These are phyloP conservation scores for Drosophila melanica DNA, from an alignment of 1,140 invertebrate species.

Conservation along the genomic window DNA sequence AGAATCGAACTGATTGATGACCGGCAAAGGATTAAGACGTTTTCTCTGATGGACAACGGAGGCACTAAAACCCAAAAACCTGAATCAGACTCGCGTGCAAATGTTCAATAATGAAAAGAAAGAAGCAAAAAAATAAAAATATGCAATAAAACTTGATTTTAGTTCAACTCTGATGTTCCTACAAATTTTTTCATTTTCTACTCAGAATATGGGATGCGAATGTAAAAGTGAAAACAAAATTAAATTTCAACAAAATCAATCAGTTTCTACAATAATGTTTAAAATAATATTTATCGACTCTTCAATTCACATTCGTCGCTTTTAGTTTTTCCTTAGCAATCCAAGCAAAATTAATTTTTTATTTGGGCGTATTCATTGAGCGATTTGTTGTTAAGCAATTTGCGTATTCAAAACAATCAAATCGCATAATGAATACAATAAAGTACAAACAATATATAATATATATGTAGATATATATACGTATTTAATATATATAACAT, in stretches of 20 bases:
- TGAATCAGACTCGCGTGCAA: constrained; percentile 46
- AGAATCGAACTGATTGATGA: constrained; percentile 73
- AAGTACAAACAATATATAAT: too few relatives aligned
- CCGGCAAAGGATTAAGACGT: constrained; percentile 69
- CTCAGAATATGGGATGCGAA: constrained; percentile 25
- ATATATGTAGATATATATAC: background rate
- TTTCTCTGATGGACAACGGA: constrained; percentile 68
- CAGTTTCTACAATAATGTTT: constrained; percentile 61
- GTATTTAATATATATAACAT: constrained; percentile 9
- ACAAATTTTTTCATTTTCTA: background rate
- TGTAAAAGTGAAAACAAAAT: constrained; percentile 66
- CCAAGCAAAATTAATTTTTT: constrained; percentile 48
- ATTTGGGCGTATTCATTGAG: constrained; percentile 2
- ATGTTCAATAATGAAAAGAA: constrained; percentile 30
- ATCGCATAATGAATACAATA: constrained; percentile 11
- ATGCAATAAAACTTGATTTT: constrained; percentile 21
- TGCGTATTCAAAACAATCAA: background rate
- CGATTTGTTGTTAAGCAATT: constrained; percentile 6
- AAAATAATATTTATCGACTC: constrained; percentile 34
- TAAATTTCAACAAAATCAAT: constrained; percentile 75
- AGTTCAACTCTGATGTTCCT: constrained; percentile 10
- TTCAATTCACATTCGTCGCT: constrained; percentile 52
- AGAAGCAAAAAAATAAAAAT: constrained; percentile 18
- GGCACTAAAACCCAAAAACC: constrained; percentile 76
- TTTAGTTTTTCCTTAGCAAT: constrained; percentile 43